Conservation (phyloP, 2,888 invertebrate genomes). For the Drosophila paracracens region DNA sequence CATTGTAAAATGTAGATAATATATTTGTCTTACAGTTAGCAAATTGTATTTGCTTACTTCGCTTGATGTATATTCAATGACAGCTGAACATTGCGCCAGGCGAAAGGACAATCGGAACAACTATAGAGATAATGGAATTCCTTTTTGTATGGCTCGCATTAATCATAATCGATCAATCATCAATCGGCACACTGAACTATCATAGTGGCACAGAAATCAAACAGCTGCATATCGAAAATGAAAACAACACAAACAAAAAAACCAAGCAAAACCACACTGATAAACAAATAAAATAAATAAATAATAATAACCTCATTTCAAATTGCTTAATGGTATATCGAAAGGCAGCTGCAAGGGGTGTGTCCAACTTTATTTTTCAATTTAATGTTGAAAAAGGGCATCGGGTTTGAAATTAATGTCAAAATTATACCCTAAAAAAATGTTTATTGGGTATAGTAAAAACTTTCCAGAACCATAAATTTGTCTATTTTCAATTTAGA, state of each 20-base stretch:
- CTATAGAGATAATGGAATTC: conserved; percentile 9
- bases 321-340: conserved; percentile 36
- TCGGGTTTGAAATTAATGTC: not conserved
- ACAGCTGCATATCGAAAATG: conserved; percentile 37
- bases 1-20: not conserved
- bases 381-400: not conserved
- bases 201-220: conserved; percentile 20
- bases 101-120: conserved; percentile 1
- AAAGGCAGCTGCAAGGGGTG: conserved; percentile 2
- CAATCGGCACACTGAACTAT: conserved; percentile 24
- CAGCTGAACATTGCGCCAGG: not conserved
- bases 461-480: not conserved
- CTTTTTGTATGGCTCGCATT: conserved; percentile 12
- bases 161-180: conserved; percentile 54
- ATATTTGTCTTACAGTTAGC: not conserved
- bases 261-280: conserved; percentile 2
- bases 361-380: not conserved
- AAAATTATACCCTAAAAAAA: not conserved
- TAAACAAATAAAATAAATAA: conserved; percentile 27
- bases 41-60: conserved; percentile 1
- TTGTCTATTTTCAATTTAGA: not conserved
- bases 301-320: conserved; percentile 13
- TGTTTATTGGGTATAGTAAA: not conserved
- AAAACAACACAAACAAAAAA: not conserved
- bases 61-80: not conserved